Evolutionary conservation across 2,113 vertebrate species (phyloP).

Genomic region (Alligator mississippiensis): DNA sequence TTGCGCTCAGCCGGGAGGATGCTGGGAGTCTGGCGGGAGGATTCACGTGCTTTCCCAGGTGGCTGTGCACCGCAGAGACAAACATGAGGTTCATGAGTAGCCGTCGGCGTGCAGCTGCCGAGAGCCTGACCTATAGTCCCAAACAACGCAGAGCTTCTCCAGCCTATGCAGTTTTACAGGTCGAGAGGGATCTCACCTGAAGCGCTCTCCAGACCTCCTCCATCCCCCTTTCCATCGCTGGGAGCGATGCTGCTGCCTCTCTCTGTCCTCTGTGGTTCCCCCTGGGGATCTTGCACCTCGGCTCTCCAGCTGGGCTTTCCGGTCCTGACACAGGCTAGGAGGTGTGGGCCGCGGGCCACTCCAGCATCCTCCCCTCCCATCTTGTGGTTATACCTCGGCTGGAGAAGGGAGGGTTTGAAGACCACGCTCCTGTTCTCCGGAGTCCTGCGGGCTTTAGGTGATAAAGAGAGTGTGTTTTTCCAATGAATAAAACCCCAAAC

Average conservation of each 20-base stretch:
- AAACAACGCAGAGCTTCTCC: neutral
- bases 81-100: too few relatives aligned
- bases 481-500: slow-evolving; percentile 57
- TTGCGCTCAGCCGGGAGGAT: neutral
- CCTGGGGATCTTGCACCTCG: neutral
- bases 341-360: neutral
- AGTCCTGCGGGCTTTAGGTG: slow-evolving; percentile 38
- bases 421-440: neutral
- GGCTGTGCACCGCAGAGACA: neutral
- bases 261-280: neutral
- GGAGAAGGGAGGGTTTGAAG: neutral
- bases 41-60: neutral
- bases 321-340: neutral
- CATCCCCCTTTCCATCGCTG: neutral
- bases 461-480: slow-evolving; percentile 65
- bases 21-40: neutral
- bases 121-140: neutral
- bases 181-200: neutral
- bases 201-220: neutral
- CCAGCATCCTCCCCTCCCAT: too few relatives aligned
- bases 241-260: too few relatives aligned
- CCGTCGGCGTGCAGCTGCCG: neutral
- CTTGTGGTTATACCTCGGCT: neutral
- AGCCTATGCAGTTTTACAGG: neutral
- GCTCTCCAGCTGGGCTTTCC: neutral